Evolutionary conservation across 2,113 vertebrate species (phyloP).

Genomic region (Hucho hucho): DNA sequence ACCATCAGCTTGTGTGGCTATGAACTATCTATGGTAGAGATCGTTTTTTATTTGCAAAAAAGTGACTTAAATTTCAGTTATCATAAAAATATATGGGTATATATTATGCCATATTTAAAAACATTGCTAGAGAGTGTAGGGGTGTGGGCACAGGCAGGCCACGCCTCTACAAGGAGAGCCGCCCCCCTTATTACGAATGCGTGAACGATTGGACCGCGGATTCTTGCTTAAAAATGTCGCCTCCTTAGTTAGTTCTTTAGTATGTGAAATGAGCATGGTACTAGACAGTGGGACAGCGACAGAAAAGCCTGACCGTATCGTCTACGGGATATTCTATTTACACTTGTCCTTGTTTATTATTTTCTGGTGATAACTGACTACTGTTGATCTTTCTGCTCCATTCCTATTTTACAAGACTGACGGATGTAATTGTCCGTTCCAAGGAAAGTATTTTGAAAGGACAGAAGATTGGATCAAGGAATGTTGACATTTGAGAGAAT

Average conservation of each 20-base stretch:
- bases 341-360: slow-evolving; percentile 27
- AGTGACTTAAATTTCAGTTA: background rate
- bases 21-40: too few relatives aligned
- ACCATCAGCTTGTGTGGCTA: too few relatives aligned
- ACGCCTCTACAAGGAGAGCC: slow-evolving; percentile 43
- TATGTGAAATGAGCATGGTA: slow-evolving; percentile 78
- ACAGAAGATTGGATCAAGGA: slow-evolving; percentile 39
- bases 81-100: slow-evolving; percentile 9
- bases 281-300: slow-evolving; percentile 29
- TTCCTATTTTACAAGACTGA: too few relatives aligned
- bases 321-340: slow-evolving; percentile 51
- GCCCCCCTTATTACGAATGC: slow-evolving; percentile 58
- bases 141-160: slow-evolving; percentile 10
- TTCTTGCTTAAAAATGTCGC: slow-evolving; percentile 75
- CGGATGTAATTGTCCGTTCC: background rate
- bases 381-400: too few relatives aligned
- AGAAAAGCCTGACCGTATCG: slow-evolving; percentile 24
- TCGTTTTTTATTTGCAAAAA: too few relatives aligned
- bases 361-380: background rate
- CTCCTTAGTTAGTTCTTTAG: slow-evolving; percentile 69
- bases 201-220: slow-evolving; percentile 79
- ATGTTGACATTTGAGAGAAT: slow-evolving; percentile 64
- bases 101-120: background rate
- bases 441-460: slow-evolving; percentile 31
- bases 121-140: background rate